Evolutionary conservation across 2,888 invertebrate species (phyloP).

Genomic region (Saturnia japonica): DNA sequence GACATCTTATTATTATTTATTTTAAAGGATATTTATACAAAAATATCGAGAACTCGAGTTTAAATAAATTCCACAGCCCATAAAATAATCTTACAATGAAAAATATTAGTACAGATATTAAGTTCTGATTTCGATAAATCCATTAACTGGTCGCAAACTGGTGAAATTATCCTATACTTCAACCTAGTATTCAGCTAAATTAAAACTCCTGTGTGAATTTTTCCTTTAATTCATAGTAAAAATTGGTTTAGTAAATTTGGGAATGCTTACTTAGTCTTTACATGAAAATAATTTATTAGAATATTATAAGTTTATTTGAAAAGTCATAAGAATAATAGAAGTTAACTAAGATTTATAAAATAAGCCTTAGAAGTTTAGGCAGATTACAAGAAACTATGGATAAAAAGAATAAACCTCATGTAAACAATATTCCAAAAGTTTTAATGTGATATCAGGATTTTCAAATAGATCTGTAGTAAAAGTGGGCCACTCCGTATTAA

Average conservation of each 20-base stretch:
- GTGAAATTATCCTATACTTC: too few species aligned
- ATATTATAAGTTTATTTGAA: not conserved
- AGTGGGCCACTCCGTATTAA: constrained; percentile 83
- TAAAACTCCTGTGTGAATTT: not conserved
- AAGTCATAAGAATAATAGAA: not conserved
- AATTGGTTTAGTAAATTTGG: not conserved
- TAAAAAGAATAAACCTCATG: constrained; percentile 82
- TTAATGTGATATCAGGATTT: constrained; percentile 85
- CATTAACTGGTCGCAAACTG: too few species aligned
- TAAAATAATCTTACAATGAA: too few species aligned
- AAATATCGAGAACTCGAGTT: too few species aligned
- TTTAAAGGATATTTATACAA: too few species aligned
- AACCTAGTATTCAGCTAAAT: too few species aligned
- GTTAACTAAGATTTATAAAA: not conserved
- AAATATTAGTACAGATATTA: too few species aligned
- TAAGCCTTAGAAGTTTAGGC: not conserved
- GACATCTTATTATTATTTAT: too few species aligned
- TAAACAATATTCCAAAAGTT: constrained; percentile 89
- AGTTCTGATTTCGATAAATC: too few species aligned
- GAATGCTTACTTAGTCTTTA: not conserved
- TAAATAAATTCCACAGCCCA: too few species aligned
- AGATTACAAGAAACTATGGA: not conserved
- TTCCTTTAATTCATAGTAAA: not conserved
- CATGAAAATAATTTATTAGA: not conserved
- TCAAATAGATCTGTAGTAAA: constrained; percentile 85